These are phyloP conservation scores for Tetramorium parvispinum DNA, from an alignment of 1,140 invertebrate species.

Conservation along the genomic window DNA sequence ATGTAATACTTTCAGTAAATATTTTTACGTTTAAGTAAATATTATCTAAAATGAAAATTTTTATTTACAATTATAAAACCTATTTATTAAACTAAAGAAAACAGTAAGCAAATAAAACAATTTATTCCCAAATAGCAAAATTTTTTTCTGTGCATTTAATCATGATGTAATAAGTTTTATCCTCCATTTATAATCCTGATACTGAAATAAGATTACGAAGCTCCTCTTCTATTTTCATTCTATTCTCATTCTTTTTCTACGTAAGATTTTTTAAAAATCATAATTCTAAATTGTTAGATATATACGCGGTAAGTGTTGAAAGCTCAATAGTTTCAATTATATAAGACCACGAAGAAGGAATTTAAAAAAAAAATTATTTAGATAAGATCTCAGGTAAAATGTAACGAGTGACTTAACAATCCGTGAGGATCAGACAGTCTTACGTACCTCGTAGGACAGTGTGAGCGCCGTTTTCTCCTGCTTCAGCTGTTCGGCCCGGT, in stretches of 20 bases:
- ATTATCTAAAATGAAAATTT: too few species aligned
- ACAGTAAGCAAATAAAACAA: too few species aligned
- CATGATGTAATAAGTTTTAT: neutral
- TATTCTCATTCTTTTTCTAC: neutral
- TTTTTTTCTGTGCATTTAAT: too few species aligned
- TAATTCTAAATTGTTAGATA: neutral
- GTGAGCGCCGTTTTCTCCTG: slow-evolving; percentile 91
- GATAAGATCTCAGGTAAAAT: neutral
- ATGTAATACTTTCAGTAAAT: too few species aligned
- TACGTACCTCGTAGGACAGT: slow-evolving; percentile 90
- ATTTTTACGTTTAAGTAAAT: too few species aligned
- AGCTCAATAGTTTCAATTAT: neutral
- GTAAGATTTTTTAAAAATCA: neutral
- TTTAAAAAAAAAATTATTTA: neutral
- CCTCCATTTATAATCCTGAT: neutral
- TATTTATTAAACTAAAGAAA: too few species aligned
- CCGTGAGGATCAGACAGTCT: neutral
- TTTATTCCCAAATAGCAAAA: too few species aligned
- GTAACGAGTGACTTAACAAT: neutral
- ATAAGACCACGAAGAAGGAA: neutral
- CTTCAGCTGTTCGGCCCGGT: slow-evolving; percentile 91
- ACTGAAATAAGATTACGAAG: neutral
- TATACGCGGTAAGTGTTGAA: neutral
- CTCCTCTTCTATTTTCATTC: neutral
- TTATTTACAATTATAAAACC: too few species aligned